A percentile compares a stretch with the other conserved stretches of the same genome.
phyloP scores from a whole-genome alignment of 1,140 invertebrate species.

The Dreissena rostriformis region DNA sequence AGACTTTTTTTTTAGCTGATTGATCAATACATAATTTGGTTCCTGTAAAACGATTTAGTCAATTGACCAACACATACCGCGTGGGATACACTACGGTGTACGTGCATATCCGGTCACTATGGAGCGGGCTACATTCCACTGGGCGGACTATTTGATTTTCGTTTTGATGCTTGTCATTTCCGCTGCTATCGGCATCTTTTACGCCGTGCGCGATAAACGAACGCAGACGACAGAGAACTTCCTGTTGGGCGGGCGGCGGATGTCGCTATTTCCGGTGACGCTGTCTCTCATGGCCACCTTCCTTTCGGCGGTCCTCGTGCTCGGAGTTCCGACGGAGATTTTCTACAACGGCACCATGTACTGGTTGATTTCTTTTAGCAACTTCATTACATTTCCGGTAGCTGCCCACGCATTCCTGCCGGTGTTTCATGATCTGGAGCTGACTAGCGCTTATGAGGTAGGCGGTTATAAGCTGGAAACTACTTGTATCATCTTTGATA shows the following conservation, averaged over 20 bases:
- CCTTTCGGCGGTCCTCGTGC: slow-evolving; percentile 93
- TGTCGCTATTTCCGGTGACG: slow-evolving; percentile 81
- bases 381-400: slow-evolving; percentile 70
- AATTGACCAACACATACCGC: too few species aligned
- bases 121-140: slow-evolving; percentile 56
- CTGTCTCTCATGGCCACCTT: slow-evolving; percentile 85
- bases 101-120: too few species aligned
- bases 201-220: slow-evolving; percentile 79
- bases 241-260: slow-evolving; percentile 88
- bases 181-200: slow-evolving; percentile 74
- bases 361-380: slow-evolving; percentile 71
- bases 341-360: slow-evolving; percentile 83
- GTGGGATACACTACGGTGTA: too few species aligned
- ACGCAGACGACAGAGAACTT: slow-evolving; percentile 92
- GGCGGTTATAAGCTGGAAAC: background rate
- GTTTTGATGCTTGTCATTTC: slow-evolving; percentile 73
- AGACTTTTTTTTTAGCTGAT: too few species aligned
- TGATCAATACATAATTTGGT: too few species aligned
- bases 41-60: too few species aligned
- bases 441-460: slow-evolving; percentile 80
- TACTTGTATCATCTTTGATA: too few species aligned
- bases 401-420: slow-evolving; percentile 76
- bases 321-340: slow-evolving; percentile 93
- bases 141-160: slow-evolving; percentile 76
- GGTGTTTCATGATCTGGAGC: slow-evolving; percentile 76